A percentile compares a stretch with the other conserved stretches of the same genome.
These are phyloP conservation scores for Sepiola atlantica DNA, from an alignment of 2,888 invertebrate genomes.

Conservation along the genomic window DNA sequence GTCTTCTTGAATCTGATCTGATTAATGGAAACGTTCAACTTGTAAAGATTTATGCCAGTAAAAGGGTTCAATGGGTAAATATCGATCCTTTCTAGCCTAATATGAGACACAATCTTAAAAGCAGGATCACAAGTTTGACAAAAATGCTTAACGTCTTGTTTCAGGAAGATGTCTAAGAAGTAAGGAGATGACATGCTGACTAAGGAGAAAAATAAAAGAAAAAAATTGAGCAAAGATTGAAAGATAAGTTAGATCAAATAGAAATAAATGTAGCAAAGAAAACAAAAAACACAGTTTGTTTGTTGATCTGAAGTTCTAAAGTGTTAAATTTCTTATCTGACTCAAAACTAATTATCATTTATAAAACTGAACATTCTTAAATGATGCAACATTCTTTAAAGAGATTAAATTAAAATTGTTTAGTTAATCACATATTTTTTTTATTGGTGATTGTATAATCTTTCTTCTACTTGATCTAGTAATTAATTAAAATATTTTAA, in stretches of 20 bases:
- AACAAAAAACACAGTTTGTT: background rate
- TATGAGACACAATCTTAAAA: background rate
- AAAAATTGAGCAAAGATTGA: background rate
- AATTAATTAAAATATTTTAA: no score
- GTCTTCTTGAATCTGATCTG: background rate
- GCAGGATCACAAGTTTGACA: background rate
- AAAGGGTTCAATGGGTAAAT: background rate
- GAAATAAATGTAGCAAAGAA: background rate
- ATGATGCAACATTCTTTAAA: no score
- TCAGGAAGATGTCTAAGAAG: background rate
- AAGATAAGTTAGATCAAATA: background rate
- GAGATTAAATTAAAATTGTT: no score
- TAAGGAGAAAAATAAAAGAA: background rate
- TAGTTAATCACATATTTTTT: no score
- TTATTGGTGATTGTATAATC: no score
- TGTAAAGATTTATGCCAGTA: background rate
- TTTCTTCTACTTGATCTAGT: no score
- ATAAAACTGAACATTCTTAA: no score
- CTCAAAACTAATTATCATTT: no score
- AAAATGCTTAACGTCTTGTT: background rate
- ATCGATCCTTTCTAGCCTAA: background rate
- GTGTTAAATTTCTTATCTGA: background rate
- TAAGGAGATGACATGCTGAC: background rate
- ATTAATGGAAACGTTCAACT: conserved; percentile 1
- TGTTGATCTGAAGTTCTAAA: background rate